These are phyloP conservation scores for Melangyna quadrimaculata DNA, from an alignment of 2,888 invertebrate species.

Conservation along the genomic window DNA sequence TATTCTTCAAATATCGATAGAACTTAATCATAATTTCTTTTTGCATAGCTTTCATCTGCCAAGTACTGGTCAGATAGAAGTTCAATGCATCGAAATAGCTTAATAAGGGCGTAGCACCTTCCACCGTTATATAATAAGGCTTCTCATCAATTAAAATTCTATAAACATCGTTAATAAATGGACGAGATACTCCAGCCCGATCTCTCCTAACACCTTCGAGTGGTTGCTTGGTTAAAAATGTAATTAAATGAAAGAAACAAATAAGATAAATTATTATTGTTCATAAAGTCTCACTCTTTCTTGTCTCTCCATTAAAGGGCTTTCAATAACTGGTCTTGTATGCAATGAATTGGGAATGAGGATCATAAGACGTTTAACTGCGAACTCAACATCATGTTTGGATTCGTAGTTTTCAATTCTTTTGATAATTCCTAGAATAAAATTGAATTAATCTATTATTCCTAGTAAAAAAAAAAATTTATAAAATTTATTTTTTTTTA, in stretches of 20 bases:
- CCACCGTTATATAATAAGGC: constrained; percentile 76
- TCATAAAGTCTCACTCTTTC: constrained; percentile 71
- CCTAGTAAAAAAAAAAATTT: too few relatives aligned
- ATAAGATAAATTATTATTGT: neutral
- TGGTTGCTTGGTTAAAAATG: constrained; percentile 65
- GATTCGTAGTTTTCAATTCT: constrained; percentile 76
- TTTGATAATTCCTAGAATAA: constrained; percentile 73
- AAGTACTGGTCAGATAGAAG: constrained; percentile 74
- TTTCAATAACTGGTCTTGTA: constrained; percentile 74
- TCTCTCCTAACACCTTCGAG: constrained; percentile 74
- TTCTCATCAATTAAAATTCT: constrained; percentile 73
- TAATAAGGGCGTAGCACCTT: constrained; percentile 79
- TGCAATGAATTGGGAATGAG: constrained; percentile 77
- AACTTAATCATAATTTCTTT: constrained; percentile 78
- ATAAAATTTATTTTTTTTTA: too few relatives aligned
- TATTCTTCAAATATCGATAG: constrained; percentile 74
- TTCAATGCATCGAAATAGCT: constrained; percentile 77
- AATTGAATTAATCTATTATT: neutral
- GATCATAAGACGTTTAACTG: constrained; percentile 75
- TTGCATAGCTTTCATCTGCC: constrained; percentile 76
- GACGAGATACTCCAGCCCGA: constrained; percentile 77
- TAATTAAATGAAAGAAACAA: neutral
- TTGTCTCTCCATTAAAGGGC: constrained; percentile 73
- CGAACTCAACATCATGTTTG: constrained; percentile 74
- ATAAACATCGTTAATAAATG: constrained; percentile 77